phyloP scores from a whole-genome alignment of 2,797 vertebrate genomes.

The Helostoma temminkii region DNA sequence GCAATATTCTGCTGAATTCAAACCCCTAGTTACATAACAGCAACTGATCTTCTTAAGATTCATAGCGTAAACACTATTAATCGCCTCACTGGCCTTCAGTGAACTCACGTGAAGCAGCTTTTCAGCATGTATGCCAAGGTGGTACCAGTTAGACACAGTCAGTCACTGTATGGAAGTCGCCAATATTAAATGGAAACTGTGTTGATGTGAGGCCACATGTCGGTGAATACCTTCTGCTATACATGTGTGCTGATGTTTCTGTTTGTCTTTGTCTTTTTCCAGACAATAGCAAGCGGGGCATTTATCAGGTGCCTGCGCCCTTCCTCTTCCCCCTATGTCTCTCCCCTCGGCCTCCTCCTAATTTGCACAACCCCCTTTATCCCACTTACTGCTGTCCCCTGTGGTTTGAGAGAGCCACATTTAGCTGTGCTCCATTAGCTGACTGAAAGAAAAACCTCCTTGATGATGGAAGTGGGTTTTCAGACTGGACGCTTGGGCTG shows the following conservation, averaged over 20 bases:
- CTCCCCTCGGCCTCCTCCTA: slow-evolving; percentile 42
- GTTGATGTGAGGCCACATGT: slow-evolving; percentile 21
- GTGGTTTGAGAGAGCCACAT: slow-evolving; percentile 67
- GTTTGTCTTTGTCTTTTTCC: slow-evolving; percentile 55
- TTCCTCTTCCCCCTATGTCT: slow-evolving; percentile 57
- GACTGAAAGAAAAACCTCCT: slow-evolving; percentile 34
- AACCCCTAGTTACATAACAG: slow-evolving; percentile 65
- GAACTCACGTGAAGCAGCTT: slow-evolving; percentile 73
- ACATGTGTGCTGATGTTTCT: slow-evolving; percentile 44
- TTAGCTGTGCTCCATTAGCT: slow-evolving; percentile 75
- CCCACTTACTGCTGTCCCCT: slow-evolving; percentile 65
- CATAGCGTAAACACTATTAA: slow-evolving; percentile 66
- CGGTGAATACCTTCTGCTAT: slow-evolving; percentile 27
- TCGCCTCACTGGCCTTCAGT: slow-evolving; percentile 52
- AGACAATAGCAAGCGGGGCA: slow-evolving; percentile 72
- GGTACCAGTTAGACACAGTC: slow-evolving; percentile 59
- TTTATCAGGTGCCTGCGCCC: slow-evolving; percentile 66
- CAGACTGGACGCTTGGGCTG: slow-evolving; percentile 22
- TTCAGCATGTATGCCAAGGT: slow-evolving; percentile 33
- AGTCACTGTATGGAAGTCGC: slow-evolving; percentile 23
- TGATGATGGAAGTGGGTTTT: slow-evolving; percentile 62
- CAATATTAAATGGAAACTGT: slow-evolving; percentile 3
- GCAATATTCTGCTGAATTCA: slow-evolving; percentile 35
- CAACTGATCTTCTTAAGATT: slow-evolving; percentile 73
- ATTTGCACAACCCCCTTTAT: slow-evolving; percentile 70